Base-by-base conservation (phyloP, 1,140 invertebrate species). In the Scylla paramamosain region DNA sequence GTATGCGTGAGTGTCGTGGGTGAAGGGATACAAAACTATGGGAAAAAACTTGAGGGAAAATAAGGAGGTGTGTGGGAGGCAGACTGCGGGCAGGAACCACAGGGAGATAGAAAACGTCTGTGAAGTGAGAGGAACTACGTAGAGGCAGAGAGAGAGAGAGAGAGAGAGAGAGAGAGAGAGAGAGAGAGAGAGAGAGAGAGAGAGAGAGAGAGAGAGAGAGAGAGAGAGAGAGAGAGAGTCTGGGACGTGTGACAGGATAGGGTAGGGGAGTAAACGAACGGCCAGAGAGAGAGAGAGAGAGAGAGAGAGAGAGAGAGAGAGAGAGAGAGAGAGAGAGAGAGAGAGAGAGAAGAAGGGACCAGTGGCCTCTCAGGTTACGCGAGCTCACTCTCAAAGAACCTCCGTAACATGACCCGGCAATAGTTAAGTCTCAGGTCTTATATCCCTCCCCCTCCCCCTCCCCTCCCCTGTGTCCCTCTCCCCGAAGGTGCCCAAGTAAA, bases 111-210 rank as follows among this genome's bases (percentile, higher is more conserved):
- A 12, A 59, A 59, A 14, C 16, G 2, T 59, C 2, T 59, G 52
- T 12, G 52, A 48, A 48, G 46, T 48, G 46, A 48, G 6, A 7
- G 46, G 46, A 48, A 48, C 46, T 48, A 48, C 46, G n/a, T n/a
- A n/a, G n/a, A 48, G 46, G 46, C 46, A 59, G 52, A 59, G 52
- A 59, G 52, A 59, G 52, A 59, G 52, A 59, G 52, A 59, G 52
- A 59, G 52, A 59, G 52, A 59, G 52, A 59, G 67, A 77, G 67
- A 77, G 67, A 77, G 67, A 77, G 67, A 77, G 67, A 77, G 67
- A 77, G 67, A 77, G 67, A 77, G 67, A 77, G 67, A 77, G 67
- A 77, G 67, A 77, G 67, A 77, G 67, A 77, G 67, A 77, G 67
- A 77, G 67, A 77, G 67, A 77, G 67, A 77, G n/a, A 77, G 52